phyloP scores from a whole-genome alignment of 2,888 invertebrate genomes.

The Dryobota labecula region DNA sequence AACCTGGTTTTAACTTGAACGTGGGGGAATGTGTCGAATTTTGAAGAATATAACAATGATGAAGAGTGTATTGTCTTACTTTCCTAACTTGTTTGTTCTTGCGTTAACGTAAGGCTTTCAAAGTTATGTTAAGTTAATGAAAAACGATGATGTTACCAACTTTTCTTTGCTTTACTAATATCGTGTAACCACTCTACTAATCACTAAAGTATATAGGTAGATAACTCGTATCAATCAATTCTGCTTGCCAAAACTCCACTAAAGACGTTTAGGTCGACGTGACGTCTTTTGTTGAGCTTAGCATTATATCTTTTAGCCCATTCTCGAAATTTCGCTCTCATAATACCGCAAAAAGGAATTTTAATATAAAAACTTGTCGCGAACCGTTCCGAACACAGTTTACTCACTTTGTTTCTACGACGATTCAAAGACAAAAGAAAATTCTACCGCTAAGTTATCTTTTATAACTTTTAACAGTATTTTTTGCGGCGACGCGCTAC shows the following conservation, averaged over 20 bases:
- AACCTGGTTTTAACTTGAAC: slow-evolving; percentile 45
- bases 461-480: slow-evolving; percentile 41
- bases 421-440: slow-evolving; percentile 50
- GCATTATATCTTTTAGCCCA: background rate
- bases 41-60: slow-evolving; percentile 34
- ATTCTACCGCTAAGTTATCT: slow-evolving; percentile 40
- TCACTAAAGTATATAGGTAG: background rate
- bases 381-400: slow-evolving; percentile 29
- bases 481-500: slow-evolving; percentile 35
- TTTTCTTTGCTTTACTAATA: background rate
- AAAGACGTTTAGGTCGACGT: background rate
- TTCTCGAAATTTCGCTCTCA: slow-evolving; percentile 21
- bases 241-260: background rate
- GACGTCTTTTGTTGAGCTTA: too few species aligned
- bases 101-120: slow-evolving; percentile 4
- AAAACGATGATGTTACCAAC: background rate
- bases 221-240: background rate
- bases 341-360: slow-evolving; percentile 27
- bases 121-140: slow-evolving; percentile 1
- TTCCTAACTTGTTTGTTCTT: slow-evolving; percentile 21
- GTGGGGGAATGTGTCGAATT: slow-evolving; percentile 48
- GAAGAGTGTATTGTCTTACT: slow-evolving; percentile 24
- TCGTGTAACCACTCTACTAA: too few species aligned
- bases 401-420: slow-evolving; percentile 39
- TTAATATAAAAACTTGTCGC: slow-evolving; percentile 39